Base-by-base conservation (phyloP, 1,140 invertebrate genomes). In the Ylistrum balloti region DNA sequence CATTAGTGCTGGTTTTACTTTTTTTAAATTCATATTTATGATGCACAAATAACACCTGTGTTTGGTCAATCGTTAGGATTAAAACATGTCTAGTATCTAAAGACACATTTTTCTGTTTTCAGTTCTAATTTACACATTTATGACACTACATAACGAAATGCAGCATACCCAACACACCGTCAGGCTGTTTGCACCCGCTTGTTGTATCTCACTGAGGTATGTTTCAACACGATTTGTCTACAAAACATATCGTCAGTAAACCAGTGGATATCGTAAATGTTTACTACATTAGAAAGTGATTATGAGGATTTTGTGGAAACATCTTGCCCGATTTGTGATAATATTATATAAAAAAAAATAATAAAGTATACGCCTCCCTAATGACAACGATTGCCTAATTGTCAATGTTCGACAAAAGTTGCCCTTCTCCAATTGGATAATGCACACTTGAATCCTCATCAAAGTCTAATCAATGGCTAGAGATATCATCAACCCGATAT, bases 321-420 rank as follows among this genome's bases (percentile, higher is more conserved):
- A 74, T 74, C 15, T n/a, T 28, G 56, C 56, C 22, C 28, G 28
- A 74, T 28, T 74, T 74, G 56, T 74, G 56, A 74, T 74, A 74
- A 74, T n/a, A 74, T 74, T n/a, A 74, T 56, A 56, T 74, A 28
- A 74, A 74, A n/a, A n/a, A n/a, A n/a, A 74, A 74, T 74, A 74
- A 74, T 74, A 74, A 74, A 74, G 0, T 28, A 28, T 74, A 74
- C n/a, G 5, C 56, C 56, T 74, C 56, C 56, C 56, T 74, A 28
- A 74, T 74, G 56, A 74, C 56, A 74, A 9, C 28, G 22, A 74
- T 28, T 74, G 56, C n/a, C 22, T 17, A 74, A 74, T 74, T 74
- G 28, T 74, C 22, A 74, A 74, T 74, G 22, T 74, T 28, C 56
- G 56, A 74, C 5, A 74, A 74, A 74, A 74, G n/a, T 74, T n/a